Evolutionary conservation across 2,888 invertebrate species (phyloP), one percentile per base, ranked within the genome.

Genomic region (Yponomeuta plumbellus): DNA sequence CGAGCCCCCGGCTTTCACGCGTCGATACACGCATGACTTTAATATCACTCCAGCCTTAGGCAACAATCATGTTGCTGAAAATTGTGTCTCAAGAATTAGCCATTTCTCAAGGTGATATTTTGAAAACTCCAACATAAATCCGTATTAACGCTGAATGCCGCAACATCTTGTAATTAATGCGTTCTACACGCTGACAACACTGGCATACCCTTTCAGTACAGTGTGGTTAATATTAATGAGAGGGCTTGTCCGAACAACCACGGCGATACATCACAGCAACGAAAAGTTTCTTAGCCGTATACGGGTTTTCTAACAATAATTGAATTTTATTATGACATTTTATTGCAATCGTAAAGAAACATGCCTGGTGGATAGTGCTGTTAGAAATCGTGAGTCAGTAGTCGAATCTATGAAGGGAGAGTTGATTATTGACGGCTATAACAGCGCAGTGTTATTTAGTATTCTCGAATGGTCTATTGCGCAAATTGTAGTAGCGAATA

Each of bases 291-390:
- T 52, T 17, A 52, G 44, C 44, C 44, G 13, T 52, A 61, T 34
- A 13, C 17, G 34, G 61, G 23, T 1, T 61, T 61, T 61, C 61
- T 61, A 61, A 61, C 61, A 11, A 61, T 61, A 61, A 61, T 61
- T 61, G 61, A 61, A 61, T 61, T 61, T 61, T 61, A 61, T 61
- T 61, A 61, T 61, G 61, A 61, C 61, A 61, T 61, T n/a, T 26
- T 61, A 61, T 26, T 34, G 61, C 59, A 11, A 23, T 21, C 23
- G 23, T 59, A 59, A 59, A 20, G 22, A 22, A 59, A 52, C 44
- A 52, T 52, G 44, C 17, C 44, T 52, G 44, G 44, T 52, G 44
- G 44, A 13, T 52, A 52, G 17, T 52, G 17, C 44, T 52, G 13
- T 52, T 52, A 52, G 44, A 52, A 52, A 52, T 52, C 44, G 44